phyloP scores from a whole-genome alignment of 2,888 invertebrate genomes.

The Tolmerus cingulatus region DNA sequence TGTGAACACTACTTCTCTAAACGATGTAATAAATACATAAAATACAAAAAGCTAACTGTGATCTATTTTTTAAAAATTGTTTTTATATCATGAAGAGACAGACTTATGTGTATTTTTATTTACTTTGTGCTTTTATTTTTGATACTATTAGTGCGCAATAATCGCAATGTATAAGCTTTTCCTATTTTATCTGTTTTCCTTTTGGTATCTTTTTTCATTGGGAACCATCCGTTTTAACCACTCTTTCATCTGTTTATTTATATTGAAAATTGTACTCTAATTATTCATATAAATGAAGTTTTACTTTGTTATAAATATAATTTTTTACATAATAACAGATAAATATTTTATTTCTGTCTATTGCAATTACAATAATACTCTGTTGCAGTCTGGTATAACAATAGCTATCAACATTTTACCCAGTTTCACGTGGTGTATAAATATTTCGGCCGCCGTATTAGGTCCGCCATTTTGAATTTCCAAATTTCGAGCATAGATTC shows the following conservation, averaged over 20 bases:
- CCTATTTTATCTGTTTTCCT: not conserved
- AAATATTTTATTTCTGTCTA: too few species aligned
- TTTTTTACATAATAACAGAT: not conserved
- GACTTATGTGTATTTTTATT: slow-evolving; percentile 32
- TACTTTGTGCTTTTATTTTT: slow-evolving; percentile 18
- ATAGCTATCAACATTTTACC: too few species aligned
- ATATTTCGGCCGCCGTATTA: too few species aligned
- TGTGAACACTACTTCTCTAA: slow-evolving; percentile 10
- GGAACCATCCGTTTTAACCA: not conserved
- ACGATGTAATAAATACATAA: slow-evolving; percentile 44
- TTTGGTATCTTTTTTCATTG: slow-evolving; percentile 11
- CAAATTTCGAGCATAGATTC: too few species aligned
- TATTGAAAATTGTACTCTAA: not conserved
- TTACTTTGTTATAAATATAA: not conserved
- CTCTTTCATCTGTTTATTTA: not conserved
- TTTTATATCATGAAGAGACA: slow-evolving; percentile 31
- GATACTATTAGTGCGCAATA: slow-evolving; percentile 3
- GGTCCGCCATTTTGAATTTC: not conserved
- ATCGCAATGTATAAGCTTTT: slow-evolving; percentile 1
- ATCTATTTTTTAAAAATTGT: slow-evolving; percentile 58
- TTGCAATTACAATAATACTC: not conserved
- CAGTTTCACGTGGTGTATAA: too few species aligned
- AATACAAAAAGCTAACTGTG: slow-evolving; percentile 63
- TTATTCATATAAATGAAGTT: not conserved
- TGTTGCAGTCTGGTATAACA: not conserved